These are phyloP conservation scores for Gadus macrocephalus DNA, from an alignment of 2,113 vertebrate species.

Conservation along the genomic window DNA sequence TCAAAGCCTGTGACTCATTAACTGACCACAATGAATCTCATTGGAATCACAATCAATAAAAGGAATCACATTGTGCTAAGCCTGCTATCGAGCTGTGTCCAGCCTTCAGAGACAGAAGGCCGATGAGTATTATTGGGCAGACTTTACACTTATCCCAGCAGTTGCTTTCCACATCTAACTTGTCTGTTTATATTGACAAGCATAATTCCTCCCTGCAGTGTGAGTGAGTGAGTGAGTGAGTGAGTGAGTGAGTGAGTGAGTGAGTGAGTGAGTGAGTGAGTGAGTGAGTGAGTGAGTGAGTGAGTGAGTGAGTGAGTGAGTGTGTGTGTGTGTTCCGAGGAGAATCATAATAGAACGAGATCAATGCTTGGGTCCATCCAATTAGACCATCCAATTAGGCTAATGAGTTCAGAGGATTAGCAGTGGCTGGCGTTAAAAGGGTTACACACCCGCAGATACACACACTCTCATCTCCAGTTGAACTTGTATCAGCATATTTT, in stretches of 20 bases:
- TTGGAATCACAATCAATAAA: too few relatives aligned
- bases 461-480: constrained; percentile 6
- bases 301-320: constrained; percentile 14
- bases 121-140: too few relatives aligned
- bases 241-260: background rate
- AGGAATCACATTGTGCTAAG: too few relatives aligned
- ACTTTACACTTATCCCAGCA: too few relatives aligned
- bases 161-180: too few relatives aligned
- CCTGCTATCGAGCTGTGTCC: too few relatives aligned
- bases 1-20: too few relatives aligned
- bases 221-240: background rate
- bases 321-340: constrained; percentile 29
- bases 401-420: constrained; percentile 65
- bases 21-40: too few relatives aligned
- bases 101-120: too few relatives aligned
- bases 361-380: constrained; percentile 57
- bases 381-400: constrained; percentile 74
- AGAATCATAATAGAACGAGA: constrained; percentile 39
- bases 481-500: constrained; percentile 10
- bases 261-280: background rate
- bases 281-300: constrained; percentile 18
- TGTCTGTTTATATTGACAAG: too few relatives aligned
- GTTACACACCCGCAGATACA: background rate
- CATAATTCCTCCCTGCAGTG: too few relatives aligned
- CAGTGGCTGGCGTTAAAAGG: background rate